phyloP scores from a whole-genome alignment of 2,113 vertebrate genomes.

The Calonectris borealis region DNA sequence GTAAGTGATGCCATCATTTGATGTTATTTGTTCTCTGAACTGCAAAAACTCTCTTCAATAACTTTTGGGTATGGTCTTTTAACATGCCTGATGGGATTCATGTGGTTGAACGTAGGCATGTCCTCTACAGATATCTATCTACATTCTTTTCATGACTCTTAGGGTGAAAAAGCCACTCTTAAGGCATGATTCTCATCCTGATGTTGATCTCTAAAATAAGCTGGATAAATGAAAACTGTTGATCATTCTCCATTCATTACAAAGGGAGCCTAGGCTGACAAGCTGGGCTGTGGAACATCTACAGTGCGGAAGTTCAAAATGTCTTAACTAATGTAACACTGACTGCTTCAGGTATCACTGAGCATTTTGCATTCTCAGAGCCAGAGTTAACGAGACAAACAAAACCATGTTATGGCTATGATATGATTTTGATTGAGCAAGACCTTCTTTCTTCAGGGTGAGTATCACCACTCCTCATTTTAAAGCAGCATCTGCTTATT shows the following conservation, averaged over 20 bases:
- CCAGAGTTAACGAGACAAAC: background rate
- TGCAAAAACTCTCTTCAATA: background rate
- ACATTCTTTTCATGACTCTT: background rate
- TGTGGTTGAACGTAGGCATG: rapidly evolving
- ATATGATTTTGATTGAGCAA: background rate
- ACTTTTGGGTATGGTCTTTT: background rate
- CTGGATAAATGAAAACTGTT: rapidly evolving
- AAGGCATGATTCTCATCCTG: rapidly evolving
- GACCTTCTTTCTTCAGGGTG: background rate
- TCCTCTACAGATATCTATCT: background rate
- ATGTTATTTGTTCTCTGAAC: background rate
- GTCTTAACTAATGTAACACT: background rate
- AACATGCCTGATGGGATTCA: background rate
- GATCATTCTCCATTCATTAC: rapidly evolving
- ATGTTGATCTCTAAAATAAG: background rate
- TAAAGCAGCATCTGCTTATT: background rate
- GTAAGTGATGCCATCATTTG: background rate
- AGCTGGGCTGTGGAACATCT: no score
- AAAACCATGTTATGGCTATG: rapidly evolving
- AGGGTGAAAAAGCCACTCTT: background rate
- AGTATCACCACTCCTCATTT: background rate
- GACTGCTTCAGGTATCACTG: rapidly evolving
- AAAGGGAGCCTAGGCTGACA: background rate
- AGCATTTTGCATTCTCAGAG: background rate
- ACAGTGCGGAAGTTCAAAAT: background rate